A percentile compares a stretch with the other conserved stretches of the same genome.
phyloP scores from a whole-genome alignment of 2,113 vertebrate genomes.

The Cathartes aura region DNA sequence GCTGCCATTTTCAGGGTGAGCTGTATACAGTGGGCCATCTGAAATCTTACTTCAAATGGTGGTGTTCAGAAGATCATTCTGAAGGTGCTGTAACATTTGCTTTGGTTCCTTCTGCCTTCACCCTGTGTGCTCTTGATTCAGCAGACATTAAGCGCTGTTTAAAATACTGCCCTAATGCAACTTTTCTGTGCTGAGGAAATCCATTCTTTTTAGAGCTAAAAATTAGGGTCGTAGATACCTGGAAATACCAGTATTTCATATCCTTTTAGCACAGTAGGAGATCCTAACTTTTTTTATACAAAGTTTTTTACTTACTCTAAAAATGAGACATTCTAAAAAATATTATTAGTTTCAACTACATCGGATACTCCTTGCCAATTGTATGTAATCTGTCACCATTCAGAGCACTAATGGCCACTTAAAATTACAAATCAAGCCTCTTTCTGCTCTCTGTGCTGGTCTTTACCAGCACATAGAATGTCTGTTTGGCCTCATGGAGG shows the following conservation, averaged over 20 bases:
- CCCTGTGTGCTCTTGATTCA: background rate
- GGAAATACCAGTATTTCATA: background rate
- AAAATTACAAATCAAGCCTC: background rate
- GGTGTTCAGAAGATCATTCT: background rate
- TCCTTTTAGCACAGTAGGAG: background rate
- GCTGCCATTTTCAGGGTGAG: background rate
- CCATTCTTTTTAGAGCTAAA: background rate
- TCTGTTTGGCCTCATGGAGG: background rate
- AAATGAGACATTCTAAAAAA: background rate
- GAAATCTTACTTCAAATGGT: background rate
- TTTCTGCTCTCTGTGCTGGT: background rate
- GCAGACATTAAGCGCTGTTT: background rate
- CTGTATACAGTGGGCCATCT: background rate
- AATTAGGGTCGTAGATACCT: background rate
- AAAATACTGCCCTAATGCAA: background rate
- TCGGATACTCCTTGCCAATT: background rate
- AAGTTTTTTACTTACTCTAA: background rate
- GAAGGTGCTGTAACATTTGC: background rate
- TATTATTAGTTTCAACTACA: background rate
- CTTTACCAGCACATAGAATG: background rate
- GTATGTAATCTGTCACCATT: background rate
- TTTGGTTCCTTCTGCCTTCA: background rate
- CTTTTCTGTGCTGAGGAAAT: background rate
- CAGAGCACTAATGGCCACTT: background rate
- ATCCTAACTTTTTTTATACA: background rate